Evolutionary conservation across 2,113 vertebrate genomes (phyloP).

Genomic region (Sylvia atricapilla): DNA sequence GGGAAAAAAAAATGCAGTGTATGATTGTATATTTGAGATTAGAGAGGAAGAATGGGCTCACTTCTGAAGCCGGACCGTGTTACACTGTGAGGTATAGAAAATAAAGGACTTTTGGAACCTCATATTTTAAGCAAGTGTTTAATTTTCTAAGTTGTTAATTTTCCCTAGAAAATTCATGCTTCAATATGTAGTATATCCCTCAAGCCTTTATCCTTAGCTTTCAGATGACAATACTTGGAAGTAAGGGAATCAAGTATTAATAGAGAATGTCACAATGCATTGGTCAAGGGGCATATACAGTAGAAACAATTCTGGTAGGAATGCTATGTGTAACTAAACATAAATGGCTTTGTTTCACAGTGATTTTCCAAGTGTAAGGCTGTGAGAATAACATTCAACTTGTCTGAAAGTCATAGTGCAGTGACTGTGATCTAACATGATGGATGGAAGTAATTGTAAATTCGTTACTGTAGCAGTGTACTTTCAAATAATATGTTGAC

Average conservation of each 20-base stretch:
- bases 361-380: neutral
- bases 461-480: neutral
- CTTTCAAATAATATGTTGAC: neutral
- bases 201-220: neutral
- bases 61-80: neutral
- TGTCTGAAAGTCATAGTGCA: neutral
- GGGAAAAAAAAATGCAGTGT: neutral
- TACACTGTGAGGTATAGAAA: neutral
- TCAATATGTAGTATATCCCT: neutral
- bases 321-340: neutral
- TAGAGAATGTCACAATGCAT: neutral
- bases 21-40: neutral
- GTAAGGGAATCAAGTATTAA: neutral
- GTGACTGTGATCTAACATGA: neutral
- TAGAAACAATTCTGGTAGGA: neutral
- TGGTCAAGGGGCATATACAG: neutral
- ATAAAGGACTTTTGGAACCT: neutral
- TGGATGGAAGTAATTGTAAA: neutral
- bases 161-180: neutral
- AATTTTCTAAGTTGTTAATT: neutral
- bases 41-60: neutral
- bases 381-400: neutral
- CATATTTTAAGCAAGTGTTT: neutral
- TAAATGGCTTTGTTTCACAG: neutral
- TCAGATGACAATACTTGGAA: neutral